Base-by-base conservation (phyloP, 2,113 vertebrate species). In the Psophia crepitans region DNA sequence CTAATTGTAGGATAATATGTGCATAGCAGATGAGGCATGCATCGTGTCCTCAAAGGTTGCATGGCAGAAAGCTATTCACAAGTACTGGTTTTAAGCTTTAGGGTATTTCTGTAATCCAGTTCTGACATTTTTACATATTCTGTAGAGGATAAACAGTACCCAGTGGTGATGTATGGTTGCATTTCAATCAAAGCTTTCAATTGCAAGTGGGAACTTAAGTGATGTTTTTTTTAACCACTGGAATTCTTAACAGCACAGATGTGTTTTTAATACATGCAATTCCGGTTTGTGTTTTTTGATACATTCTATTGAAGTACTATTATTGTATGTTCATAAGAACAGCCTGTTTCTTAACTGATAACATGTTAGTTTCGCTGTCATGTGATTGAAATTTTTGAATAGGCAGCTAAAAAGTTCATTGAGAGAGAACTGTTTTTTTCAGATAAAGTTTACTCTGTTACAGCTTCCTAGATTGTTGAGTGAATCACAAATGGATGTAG, bases 21-120 rank as follows among this genome's bases (percentile, higher is more conserved):
- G 7, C 1, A 0, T 57, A 8, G 5, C 33, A 10, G 22, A 9
- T 61, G n/a, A 68, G 14, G 5, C 5, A 19, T 70, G 23, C 4
- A 8, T 53, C 19, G 2, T 43, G 9, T 63, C 75, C 46, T 89
- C 33, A 44, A 49, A 70, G 76, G 33, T 7, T 26, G 17, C 3
- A 5, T 65, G 15, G 8, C 33, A 75, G 77, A n/a, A 75, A 53
- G 51, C 32, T 81, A 9, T 37, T 70, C 6, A 54, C 37, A 71
- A 19, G 17, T 37, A 23, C 11, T 0, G 0, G 4, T 32, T 85
- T 66, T 30, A 88, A 87, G 21, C 30, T 87, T 81, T 68, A 24
- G 4, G 8, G 0, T 75, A 61, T 69, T 93, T 44, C 12, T 63
- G 9, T 69, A 68, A 58, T 57, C 12, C 8, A 68, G 7, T 87